These are phyloP conservation scores for Pharmacophagus antenor DNA, from an alignment of 2,888 invertebrate genomes.

Conservation along the genomic window DNA sequence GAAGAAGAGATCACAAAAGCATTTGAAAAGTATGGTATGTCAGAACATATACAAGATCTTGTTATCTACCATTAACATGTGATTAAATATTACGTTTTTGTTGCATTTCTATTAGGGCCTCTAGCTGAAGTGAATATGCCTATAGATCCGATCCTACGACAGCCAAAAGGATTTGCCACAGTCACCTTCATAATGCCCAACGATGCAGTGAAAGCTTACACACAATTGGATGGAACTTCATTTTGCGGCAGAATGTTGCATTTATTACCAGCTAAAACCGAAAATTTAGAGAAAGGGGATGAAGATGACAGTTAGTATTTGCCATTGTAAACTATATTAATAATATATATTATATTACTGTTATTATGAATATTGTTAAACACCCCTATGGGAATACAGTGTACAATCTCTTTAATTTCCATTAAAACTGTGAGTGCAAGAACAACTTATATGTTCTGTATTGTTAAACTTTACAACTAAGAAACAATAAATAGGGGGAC, in stretches of 20 bases:
- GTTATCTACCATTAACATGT: too few species aligned
- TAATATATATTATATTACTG: not conserved
- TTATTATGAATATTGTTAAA: too few species aligned
- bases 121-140: slow-evolving; percentile 94
- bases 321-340: too few species aligned
- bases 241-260: slow-evolving; percentile 97
- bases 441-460: too few species aligned
- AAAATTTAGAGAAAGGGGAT: slow-evolving; percentile 66
- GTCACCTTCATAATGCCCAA: slow-evolving; percentile 97
- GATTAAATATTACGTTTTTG: not conserved
- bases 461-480: too few species aligned
- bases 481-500: too few species aligned
- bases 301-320: slow-evolving; percentile 68
- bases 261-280: slow-evolving; percentile 91
- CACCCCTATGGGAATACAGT: too few species aligned
- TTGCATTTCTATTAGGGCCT: slow-evolving; percentile 82
- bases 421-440: too few species aligned
- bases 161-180: slow-evolving; percentile 95
- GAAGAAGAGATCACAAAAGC: slow-evolving; percentile 91
- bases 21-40: slow-evolving; percentile 91
- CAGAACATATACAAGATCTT: not conserved
- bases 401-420: too few species aligned
- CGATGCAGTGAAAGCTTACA: slow-evolving; percentile 94
- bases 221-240: slow-evolving; percentile 92
- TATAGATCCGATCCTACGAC: slow-evolving; percentile 89